Conservation (phyloP, 2,113 vertebrate genomes). For the Paratilapia polleni region DNA sequence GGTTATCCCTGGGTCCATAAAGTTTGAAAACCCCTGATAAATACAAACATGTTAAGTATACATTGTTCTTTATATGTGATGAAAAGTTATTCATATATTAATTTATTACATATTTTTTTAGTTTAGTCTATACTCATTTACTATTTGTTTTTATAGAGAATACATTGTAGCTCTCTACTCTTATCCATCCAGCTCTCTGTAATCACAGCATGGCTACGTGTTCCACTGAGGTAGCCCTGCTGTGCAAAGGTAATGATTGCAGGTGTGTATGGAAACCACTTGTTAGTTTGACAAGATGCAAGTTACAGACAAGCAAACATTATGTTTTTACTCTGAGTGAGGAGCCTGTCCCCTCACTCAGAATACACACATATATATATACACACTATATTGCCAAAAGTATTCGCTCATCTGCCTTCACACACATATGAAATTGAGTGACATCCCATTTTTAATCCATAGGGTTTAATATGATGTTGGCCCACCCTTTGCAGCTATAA, state of each 20-base stretch:
- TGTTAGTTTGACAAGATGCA: constrained; percentile 64
- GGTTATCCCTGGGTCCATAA: neutral
- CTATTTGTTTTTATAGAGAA: constrained; percentile 39
- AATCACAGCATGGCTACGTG: constrained; percentile 65
- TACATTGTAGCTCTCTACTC: constrained; percentile 30
- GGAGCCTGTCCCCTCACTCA: constrained; percentile 46
- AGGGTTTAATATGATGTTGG: no score
- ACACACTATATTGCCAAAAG: no score
- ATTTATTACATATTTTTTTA: neutral
- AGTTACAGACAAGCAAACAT: constrained; percentile 52
- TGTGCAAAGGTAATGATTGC: constrained; percentile 70
- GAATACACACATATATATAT: no score
- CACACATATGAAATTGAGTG: no score
- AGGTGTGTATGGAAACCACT: constrained; percentile 72
- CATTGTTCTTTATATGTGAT: neutral
- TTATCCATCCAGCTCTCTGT: constrained; percentile 54
- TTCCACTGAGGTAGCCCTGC: constrained; percentile 59
- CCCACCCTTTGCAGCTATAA: no score
- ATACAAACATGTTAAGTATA: neutral
- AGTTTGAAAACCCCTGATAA: neutral
- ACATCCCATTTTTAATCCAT: no score
- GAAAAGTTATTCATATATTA: no score
- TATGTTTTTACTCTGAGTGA: constrained; percentile 47
- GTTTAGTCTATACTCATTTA: neutral
- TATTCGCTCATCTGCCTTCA: no score